phyloP scores from a whole-genome alignment of 2,113 vertebrate genomes.

The Notechis scutatus region DNA sequence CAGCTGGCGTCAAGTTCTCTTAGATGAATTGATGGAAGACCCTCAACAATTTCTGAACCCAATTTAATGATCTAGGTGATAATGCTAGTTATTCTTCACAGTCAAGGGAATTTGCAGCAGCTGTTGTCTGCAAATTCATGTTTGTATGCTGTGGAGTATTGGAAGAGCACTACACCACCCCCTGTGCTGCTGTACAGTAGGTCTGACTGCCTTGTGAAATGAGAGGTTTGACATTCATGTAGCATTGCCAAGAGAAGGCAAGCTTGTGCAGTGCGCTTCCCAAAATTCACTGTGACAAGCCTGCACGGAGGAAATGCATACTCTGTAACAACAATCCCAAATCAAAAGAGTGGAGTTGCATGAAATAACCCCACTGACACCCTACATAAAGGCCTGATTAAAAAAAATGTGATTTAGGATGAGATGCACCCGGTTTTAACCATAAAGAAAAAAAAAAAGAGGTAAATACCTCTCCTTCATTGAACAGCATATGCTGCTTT shows the following conservation, averaged over 20 bases:
- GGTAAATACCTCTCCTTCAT: too few relatives aligned
- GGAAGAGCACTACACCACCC: conserved; percentile 84
- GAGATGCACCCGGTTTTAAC: too few relatives aligned
- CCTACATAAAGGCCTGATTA: conserved; percentile 46
- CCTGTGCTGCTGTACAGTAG: conserved; percentile 69
- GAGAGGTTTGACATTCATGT: conserved; percentile 74
- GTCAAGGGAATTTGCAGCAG: conserved; percentile 97
- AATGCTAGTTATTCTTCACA: conserved; percentile 99
- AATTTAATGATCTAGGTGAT: conserved; percentile 99
- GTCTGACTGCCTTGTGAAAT: conserved; percentile 74
- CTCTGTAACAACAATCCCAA: conserved; percentile 49
- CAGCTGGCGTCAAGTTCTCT: conserved; percentile 95
- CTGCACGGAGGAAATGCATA: conserved; percentile 38
- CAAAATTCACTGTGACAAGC: conserved; percentile 34
- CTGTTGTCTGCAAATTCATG: conserved; percentile 89
- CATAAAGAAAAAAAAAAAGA: not conserved
- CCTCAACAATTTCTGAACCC: conserved; percentile 92
- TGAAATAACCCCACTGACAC: conserved; percentile 54
- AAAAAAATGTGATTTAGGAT: conserved; percentile 29
- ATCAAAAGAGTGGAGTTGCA: conserved; percentile 24
- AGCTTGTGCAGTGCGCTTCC: not conserved
- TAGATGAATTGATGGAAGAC: conserved; percentile 99
- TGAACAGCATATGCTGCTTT: not conserved
- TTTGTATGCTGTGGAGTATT: conserved; percentile 88
- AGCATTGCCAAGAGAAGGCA: conserved; percentile 33